Conservation (phyloP, 2,888 invertebrate species). For the Pristionchus japonicus region DNA sequence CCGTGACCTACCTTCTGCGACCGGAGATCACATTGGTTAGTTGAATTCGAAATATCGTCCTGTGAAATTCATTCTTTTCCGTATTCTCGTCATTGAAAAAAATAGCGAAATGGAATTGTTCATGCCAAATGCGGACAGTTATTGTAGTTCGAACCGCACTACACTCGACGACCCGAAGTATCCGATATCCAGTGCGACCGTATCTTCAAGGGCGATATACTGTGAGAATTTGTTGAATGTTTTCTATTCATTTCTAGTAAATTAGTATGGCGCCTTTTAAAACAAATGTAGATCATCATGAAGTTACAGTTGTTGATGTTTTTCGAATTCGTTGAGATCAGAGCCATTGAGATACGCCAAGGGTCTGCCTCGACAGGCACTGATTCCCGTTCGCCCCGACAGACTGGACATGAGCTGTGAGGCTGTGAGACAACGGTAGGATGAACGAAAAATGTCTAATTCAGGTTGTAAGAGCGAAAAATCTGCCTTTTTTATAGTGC, state of each 20-base stretch:
- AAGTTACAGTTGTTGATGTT: neutral
- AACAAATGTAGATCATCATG: too few species aligned
- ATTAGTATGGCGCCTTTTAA: too few species aligned
- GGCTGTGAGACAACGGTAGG: conserved; percentile 13
- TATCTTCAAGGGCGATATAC: conserved; percentile 22
- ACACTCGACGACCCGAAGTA: neutral
- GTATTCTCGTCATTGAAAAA: too few species aligned
- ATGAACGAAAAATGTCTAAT: too few species aligned
- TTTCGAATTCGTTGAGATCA: neutral
- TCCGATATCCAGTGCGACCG: conserved; percentile 7
- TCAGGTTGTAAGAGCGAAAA: too few species aligned
- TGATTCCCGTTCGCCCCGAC: neutral
- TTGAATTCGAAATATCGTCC: neutral
- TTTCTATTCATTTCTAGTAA: too few species aligned
- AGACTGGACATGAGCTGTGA: conserved; percentile 23
- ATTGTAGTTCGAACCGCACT: neutral
- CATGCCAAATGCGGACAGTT: too few species aligned
- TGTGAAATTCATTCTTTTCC: neutral
- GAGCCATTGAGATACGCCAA: neutral
- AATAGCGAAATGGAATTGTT: too few species aligned
- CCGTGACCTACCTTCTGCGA: neutral
- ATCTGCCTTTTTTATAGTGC: too few species aligned
- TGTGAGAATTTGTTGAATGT: neutral
- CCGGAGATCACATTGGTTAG: neutral
- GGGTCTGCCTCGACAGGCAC: neutral